Base-by-base conservation (phyloP, 92 coral and sea anemone genomes). In the Nematostella vectensis region DNA sequence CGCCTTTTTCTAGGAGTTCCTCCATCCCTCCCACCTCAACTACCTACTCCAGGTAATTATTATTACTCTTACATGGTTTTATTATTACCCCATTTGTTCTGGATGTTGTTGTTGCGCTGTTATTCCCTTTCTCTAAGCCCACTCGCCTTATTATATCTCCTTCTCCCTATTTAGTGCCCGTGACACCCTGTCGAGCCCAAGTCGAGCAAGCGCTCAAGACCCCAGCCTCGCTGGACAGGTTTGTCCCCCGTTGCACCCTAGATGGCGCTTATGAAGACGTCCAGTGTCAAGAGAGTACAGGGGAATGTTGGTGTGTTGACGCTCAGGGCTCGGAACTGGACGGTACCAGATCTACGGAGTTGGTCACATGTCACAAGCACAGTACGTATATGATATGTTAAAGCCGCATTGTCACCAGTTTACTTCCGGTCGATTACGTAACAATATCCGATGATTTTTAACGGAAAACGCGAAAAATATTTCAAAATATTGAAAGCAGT, bases 261-360 rank as follows among this genome's bases (percentile, higher is more conserved):
- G 78, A 67, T 52, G 95, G 95, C 2, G 31, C 24, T 2, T 85
- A 39, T 57, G 95, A 85, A 64, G 80, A 75, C 21, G 84, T 80
- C 0, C 95, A 85, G 64, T 85, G 95, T 27, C 49, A 69, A 12
- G 59, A 70, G 40, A 40, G 63, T 31, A 59, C 71, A 4, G 71
- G 78, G 13, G 95, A 85, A 33, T 85, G 95, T 59, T 85, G 95
- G 95, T 85, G 95, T 67, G 95, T 85, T 18, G 70, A 85, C 31
- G 54, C 30, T 9, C 54, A 53, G 28, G 95, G 95, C 6, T 71
- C 54, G 11, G 95, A 85, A 52, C 48, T 61, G 15, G 72, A 68
- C 21, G 74, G 81, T 11, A 75, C 84, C 24, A 53, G 95, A 39
- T 85, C 95, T 22, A 69, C 62, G 24, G 88, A 85, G 27, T 63